Conservation (phyloP, 2,113 vertebrate genomes). For the Penelope pileata region DNA sequence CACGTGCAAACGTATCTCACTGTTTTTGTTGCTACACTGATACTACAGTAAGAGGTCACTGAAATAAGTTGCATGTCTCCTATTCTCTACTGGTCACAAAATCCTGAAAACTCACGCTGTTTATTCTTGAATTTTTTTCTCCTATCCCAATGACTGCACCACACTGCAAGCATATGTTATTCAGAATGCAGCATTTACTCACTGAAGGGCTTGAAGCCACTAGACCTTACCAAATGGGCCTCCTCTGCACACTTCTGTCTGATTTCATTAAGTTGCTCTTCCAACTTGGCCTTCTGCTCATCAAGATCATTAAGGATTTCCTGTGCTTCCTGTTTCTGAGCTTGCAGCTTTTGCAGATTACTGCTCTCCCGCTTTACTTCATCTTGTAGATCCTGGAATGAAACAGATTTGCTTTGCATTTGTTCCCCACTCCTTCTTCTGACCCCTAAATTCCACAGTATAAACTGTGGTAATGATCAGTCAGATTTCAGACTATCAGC, state of each 20-base stretch:
- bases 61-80: background rate
- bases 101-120: background rate
- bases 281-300: slow-evolving; percentile 90
- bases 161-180: background rate
- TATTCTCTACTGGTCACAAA: background rate
- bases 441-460: background rate
- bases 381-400: slow-evolving; percentile 91
- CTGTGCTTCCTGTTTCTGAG: slow-evolving; percentile 91
- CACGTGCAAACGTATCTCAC: background rate
- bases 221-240: slow-evolving; percentile 84
- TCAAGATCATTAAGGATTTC: slow-evolving; percentile 91
- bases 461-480: background rate
- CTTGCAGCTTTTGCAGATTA: slow-evolving; percentile 88
- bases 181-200: background rate
- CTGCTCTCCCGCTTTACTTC: slow-evolving; percentile 90
- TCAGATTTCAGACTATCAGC: background rate
- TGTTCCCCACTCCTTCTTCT: background rate
- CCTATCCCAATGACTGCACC: background rate
- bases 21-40: background rate
- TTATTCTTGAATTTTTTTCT: background rate
- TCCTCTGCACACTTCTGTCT: slow-evolving; percentile 91
- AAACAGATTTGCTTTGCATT: background rate
- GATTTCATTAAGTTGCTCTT: slow-evolving; percentile 90
- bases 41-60: background rate
- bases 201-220: background rate